phyloP scores from a whole-genome alignment of 2,888 invertebrate genomes.

The Cantharis nigra region DNA sequence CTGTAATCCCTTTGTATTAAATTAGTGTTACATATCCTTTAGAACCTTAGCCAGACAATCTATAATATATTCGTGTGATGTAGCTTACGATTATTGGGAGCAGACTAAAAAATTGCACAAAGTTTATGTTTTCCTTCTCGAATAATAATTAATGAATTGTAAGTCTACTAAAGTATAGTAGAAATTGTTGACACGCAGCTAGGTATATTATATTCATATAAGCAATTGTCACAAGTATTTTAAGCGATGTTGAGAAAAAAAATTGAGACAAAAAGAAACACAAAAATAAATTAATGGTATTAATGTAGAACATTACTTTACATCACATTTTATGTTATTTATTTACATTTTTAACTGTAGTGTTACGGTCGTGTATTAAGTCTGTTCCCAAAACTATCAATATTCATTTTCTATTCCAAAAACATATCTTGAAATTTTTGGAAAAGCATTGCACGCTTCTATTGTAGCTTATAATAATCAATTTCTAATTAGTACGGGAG shows the following conservation, averaged over 20 bases:
- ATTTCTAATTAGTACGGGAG: constrained; percentile 8
- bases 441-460: constrained; percentile 32
- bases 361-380: not conserved
- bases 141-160: not conserved
- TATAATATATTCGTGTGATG: constrained; percentile 47
- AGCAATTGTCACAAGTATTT: constrained; percentile 1
- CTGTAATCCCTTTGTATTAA: constrained; percentile 45
- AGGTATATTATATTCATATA: not conserved
- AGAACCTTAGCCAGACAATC: constrained; percentile 53
- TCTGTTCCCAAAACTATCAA: constrained; percentile 24
- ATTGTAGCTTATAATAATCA: constrained; percentile 15
- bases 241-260: constrained; percentile 3
- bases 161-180: not conserved
- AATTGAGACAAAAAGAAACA: constrained; percentile 5
- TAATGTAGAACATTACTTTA: constrained; percentile 19
- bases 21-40: constrained; percentile 30
- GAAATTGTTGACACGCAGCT: not conserved
- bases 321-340: constrained; percentile 21
- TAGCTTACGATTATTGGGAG: constrained; percentile 34
- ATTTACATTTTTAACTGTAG: not conserved
- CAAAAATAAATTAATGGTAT: constrained; percentile 7
- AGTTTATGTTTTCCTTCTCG: constrained; percentile 4
- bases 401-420: constrained; percentile 40
- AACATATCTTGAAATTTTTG: constrained; percentile 39
- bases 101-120: constrained; percentile 20